These are phyloP conservation scores for Vulpes vulpes DNA, from an alignment of 2,113 vertebrate species.

Conservation along the genomic window DNA sequence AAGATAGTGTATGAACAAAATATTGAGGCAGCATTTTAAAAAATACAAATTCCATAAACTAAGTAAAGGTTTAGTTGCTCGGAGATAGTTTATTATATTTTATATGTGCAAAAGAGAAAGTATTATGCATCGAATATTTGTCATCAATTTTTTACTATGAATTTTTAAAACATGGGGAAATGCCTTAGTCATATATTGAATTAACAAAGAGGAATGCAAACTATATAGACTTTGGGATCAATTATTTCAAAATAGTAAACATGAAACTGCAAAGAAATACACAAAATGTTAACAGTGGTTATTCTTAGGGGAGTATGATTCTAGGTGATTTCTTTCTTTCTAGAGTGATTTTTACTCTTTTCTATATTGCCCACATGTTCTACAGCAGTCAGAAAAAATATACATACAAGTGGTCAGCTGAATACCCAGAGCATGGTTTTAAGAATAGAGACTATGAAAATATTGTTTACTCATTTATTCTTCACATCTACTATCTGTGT, in stretches of 20 bases:
- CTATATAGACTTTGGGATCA: background rate
- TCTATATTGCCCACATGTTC: background rate
- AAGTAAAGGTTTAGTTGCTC: background rate
- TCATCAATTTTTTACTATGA: constrained; percentile 9
- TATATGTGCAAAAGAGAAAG: background rate
- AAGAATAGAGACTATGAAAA: background rate
- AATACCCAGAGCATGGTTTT: background rate
- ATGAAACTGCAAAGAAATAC: constrained; percentile 33
- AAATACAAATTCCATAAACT: background rate
- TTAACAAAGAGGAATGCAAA: background rate
- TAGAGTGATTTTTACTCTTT: background rate
- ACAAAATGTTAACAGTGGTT: background rate
- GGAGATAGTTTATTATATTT: background rate
- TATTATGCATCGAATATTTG: background rate
- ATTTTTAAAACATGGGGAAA: background rate
- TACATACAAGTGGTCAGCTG: background rate
- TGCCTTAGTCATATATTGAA: background rate
- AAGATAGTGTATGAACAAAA: background rate
- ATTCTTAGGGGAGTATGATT: background rate
- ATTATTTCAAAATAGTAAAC: background rate
- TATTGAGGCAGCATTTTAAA: background rate
- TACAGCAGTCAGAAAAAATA: background rate
- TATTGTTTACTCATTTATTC: background rate
- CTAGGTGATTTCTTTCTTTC: background rate
- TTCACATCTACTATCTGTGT: background rate